phyloP scores from a whole-genome alignment of 2,888 invertebrate genomes.

The Argyresthia albistria region DNA sequence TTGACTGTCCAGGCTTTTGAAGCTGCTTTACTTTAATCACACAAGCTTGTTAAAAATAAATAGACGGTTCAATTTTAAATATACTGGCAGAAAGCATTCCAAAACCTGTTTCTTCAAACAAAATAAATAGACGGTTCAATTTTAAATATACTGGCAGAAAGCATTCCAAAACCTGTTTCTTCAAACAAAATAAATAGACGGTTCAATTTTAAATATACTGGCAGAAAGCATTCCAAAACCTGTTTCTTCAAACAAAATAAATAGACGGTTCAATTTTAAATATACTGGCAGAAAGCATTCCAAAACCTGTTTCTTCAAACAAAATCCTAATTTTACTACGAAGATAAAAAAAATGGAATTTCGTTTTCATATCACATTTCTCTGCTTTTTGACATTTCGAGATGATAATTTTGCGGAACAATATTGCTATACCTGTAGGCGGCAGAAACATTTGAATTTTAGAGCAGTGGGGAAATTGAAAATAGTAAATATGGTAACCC shows the following conservation, averaged over 20 bases:
- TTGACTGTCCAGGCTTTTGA: too few relatives aligned
- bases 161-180: too few relatives aligned
- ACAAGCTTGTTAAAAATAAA: conserved; percentile 7
- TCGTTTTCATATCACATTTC: conserved; percentile 53
- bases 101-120: too few relatives aligned
- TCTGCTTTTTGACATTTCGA: conserved; percentile 15
- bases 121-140: conserved; percentile 5
- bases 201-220: neutral
- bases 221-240: too few relatives aligned
- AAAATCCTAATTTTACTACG: neutral
- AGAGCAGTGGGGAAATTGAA: too few relatives aligned
- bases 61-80: neutral
- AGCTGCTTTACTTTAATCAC: conserved; percentile 16
- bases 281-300: neutral
- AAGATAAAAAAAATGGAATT: conserved; percentile 43
- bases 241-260: too few relatives aligned
- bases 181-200: conserved; percentile 5
- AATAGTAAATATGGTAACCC: too few relatives aligned
- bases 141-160: too few relatives aligned
- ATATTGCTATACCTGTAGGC: neutral
- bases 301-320: neutral
- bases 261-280: too few relatives aligned
- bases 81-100: neutral
- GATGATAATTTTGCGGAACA: conserved; percentile 6
- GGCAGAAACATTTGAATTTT: neutral